Conservation (phyloP, 2,797 vertebrate species). For the Parambassis ranga region DNA sequence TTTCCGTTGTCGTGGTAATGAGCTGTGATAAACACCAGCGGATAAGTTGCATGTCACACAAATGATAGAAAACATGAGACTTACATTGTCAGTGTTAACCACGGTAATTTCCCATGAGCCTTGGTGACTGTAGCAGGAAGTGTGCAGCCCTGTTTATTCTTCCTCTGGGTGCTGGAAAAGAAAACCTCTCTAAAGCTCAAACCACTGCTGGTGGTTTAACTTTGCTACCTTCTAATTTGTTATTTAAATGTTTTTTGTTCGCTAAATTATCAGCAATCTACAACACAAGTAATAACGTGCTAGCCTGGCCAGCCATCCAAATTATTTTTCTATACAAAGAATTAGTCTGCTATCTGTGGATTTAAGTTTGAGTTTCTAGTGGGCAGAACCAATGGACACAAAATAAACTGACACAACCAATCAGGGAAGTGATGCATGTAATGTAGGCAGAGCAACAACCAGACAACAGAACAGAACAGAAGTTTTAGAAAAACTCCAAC, state of each 20-base stretch:
- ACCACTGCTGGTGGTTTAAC: neutral
- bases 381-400: no score
- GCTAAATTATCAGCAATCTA: no score
- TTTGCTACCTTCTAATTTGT: neutral
- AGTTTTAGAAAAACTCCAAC: no score
- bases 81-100: conserved; percentile 44
- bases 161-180: neutral
- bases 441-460: no score
- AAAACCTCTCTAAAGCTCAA: conserved; percentile 8
- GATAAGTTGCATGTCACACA: conserved; percentile 60
- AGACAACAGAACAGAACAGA: no score
- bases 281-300: no score
- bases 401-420: no score
- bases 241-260: neutral
- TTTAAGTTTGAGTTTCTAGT: no score
- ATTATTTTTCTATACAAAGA: no score
- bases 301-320: no score
- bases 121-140: conserved; percentile 22
- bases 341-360: no score
- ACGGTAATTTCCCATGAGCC: conserved; percentile 54
- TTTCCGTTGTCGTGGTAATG: conserved; percentile 71
- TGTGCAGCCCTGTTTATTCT: conserved; percentile 11
- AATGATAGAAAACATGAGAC: conserved; percentile 53
- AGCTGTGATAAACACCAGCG: conserved; percentile 72
- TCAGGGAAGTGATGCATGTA: no score